A percentile compares a stretch with the other conserved stretches of the same genome.
Conservation (phyloP, 2,797 vertebrate species). For the Rhinogobio ventralis region DNA sequence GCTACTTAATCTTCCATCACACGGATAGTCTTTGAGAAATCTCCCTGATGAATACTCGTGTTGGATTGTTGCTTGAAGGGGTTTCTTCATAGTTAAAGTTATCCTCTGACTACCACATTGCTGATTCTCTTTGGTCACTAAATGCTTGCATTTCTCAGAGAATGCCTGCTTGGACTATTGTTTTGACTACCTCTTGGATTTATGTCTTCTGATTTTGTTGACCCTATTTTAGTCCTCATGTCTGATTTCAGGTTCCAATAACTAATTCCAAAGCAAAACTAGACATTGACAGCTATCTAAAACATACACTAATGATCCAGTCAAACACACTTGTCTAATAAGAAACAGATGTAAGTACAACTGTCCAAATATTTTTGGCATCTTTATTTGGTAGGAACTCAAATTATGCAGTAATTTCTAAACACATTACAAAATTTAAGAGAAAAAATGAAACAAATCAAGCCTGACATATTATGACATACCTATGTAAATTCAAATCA, state of each 20-base stretch:
- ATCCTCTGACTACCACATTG: constrained; percentile 6
- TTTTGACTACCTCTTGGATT: constrained; percentile 25
- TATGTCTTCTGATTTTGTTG: constrained; percentile 20
- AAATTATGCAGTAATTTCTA: constrained; percentile 33
- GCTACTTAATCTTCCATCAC: neutral
- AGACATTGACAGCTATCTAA: constrained; percentile 40
- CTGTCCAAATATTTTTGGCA: constrained; percentile 29
- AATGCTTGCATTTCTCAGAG: constrained; percentile 3
- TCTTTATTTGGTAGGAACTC: constrained; percentile 3
- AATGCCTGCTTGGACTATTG: neutral
- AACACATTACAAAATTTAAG: constrained; percentile 26
- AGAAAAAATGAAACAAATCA: constrained; percentile 7
- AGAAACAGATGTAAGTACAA: constrained; percentile 31
- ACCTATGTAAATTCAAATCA: constrained; percentile 6
- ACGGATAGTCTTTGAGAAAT: neutral
- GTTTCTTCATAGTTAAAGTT: neutral
- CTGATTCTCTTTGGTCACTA: neutral
- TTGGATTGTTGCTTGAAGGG: neutral
- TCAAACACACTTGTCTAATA: constrained; percentile 36
- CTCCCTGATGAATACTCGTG: neutral
- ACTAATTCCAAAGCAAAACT: constrained; percentile 27
- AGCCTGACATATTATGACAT: constrained; percentile 12
- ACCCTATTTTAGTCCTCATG: constrained; percentile 33
- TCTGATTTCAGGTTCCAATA: constrained; percentile 26
- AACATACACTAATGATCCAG: constrained; percentile 36